Evolutionary conservation across 2,797 vertebrate genomes (phyloP).

Genomic region (Macroramphosus scolopax): DNA sequence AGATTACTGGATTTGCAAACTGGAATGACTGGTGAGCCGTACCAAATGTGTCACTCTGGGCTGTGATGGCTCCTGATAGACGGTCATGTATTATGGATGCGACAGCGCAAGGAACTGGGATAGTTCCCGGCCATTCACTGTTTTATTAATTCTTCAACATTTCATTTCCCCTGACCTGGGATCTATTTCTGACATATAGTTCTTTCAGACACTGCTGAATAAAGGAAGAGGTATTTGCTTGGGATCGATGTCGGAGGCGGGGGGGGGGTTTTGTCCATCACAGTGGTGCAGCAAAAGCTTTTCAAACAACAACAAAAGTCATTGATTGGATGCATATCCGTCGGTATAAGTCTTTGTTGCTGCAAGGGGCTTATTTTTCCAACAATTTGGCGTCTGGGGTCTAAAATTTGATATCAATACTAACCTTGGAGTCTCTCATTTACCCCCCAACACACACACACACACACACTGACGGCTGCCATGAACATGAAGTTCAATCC

Average conservation of each 20-base stretch:
- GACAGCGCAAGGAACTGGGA: constrained; percentile 49
- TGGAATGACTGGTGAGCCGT: constrained; percentile 68
- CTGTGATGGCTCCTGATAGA: constrained; percentile 79
- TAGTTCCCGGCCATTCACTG: constrained; percentile 41
- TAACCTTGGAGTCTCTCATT: constrained; percentile 63
- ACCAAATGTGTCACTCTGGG: constrained; percentile 40
- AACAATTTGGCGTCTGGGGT: constrained; percentile 83
- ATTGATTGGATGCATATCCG: constrained; percentile 78
- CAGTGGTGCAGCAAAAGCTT: constrained; percentile 68
- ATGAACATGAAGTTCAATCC: neutral
- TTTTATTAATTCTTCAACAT: constrained; percentile 77
- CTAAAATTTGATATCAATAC: constrained; percentile 74
- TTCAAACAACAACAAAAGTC: constrained; percentile 79
- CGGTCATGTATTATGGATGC: constrained; percentile 88
- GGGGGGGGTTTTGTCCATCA: constrained; percentile 62
- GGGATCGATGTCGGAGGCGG: constrained; percentile 51
- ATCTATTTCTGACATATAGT: constrained; percentile 50
- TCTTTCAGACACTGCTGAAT: constrained; percentile 27
- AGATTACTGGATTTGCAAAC: constrained; percentile 77
- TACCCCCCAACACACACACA: constrained; percentile 2
- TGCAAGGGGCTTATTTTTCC: constrained; percentile 79
- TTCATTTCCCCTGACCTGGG: constrained; percentile 62
- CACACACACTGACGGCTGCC: constrained; percentile 1
- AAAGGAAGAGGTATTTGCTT: constrained; percentile 25
- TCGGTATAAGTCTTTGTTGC: constrained; percentile 75